Evolutionary conservation across 1,140 invertebrate genomes (phyloP).

Genomic region (Ooceraea biroi): DNA sequence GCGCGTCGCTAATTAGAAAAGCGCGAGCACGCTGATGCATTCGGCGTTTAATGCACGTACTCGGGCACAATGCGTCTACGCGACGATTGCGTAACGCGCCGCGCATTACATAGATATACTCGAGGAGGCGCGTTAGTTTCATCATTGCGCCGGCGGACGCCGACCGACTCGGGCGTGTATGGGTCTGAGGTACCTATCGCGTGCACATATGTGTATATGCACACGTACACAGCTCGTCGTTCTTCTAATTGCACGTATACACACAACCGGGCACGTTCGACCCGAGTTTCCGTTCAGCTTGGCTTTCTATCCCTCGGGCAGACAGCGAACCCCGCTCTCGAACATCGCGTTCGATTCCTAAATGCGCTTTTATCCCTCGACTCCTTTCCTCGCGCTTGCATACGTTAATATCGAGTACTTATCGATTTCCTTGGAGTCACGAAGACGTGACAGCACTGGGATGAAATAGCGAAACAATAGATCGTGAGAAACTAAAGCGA

Average conservation of each 20-base stretch:
- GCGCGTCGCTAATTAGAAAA: slow-evolving; percentile 51
- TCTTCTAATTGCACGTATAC: slow-evolving; percentile 72
- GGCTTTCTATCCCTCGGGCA: slow-evolving; percentile 66
- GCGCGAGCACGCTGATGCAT: slow-evolving; percentile 14
- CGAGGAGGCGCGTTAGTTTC: slow-evolving; percentile 72
- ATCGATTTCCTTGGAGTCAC: not conserved
- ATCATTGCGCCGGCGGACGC: slow-evolving; percentile 51
- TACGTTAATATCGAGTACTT: slow-evolving; percentile 5
- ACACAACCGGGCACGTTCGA: slow-evolving; percentile 66
- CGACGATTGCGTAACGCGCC: slow-evolving; percentile 61
- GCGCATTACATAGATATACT: slow-evolving; percentile 61
- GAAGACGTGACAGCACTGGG: not conserved
- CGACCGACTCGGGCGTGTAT: slow-evolving; percentile 22
- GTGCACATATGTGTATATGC: slow-evolving; percentile 14
- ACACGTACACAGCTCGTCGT: slow-evolving; percentile 55
- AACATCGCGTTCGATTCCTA: slow-evolving; percentile 15
- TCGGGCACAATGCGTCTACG: slow-evolving; percentile 10
- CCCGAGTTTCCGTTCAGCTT: slow-evolving; percentile 64
- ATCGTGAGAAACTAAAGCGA: no score
- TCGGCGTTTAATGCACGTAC: slow-evolving; percentile 19
- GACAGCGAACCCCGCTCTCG: slow-evolving; percentile 37
- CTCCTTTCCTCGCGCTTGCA: not conserved
- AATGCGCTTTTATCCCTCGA: not conserved
- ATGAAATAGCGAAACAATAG: no score
- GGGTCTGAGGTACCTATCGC: slow-evolving; percentile 14